phyloP scores from a whole-genome alignment of 2,113 vertebrate genomes.

The Microtus montanus region DNA sequence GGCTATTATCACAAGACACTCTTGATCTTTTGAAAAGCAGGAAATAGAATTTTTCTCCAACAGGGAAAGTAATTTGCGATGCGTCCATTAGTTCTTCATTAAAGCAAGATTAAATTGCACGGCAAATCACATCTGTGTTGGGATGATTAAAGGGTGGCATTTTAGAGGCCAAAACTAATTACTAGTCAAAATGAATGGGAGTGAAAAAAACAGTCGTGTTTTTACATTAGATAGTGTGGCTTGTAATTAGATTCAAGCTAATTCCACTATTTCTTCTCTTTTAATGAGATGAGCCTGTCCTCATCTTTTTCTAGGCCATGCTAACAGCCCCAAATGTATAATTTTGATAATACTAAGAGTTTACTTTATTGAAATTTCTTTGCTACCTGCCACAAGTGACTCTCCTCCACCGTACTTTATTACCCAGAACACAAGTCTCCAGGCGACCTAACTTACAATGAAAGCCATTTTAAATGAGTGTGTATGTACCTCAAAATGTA shows the following conservation, averaged over 20 bases:
- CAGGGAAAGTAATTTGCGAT: slow-evolving; percentile 99
- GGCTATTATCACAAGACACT: slow-evolving; percentile 99
- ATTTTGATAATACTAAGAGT: slow-evolving; percentile 99
- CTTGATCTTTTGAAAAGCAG: slow-evolving; percentile 99
- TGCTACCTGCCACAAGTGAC: slow-evolving; percentile 97
- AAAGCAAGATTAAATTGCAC: slow-evolving; percentile 99
- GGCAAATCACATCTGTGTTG: slow-evolving; percentile 99
- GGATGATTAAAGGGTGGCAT: slow-evolving; percentile 99
- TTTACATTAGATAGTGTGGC: slow-evolving; percentile 99
- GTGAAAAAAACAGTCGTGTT: slow-evolving; percentile 99
- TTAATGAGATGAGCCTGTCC: slow-evolving; percentile 99
- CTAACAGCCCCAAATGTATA: slow-evolving; percentile 97
- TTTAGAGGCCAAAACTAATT: slow-evolving; percentile 99
- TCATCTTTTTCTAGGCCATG: slow-evolving; percentile 94
- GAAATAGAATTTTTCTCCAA: slow-evolving; percentile 98
- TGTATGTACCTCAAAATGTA: not conserved
- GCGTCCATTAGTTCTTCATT: slow-evolving; percentile 99
- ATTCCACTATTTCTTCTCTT: slow-evolving; percentile 99
- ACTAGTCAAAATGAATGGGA: slow-evolving; percentile 99
- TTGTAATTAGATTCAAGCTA: slow-evolving; percentile 99
- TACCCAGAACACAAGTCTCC: slow-evolving; percentile 82
- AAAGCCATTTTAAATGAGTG: slow-evolving; percentile 62
- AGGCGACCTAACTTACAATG: slow-evolving; percentile 60
- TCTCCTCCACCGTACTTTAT: slow-evolving; percentile 93
- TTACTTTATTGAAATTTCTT: slow-evolving; percentile 98